These are phyloP conservation scores for Pachyramphus minor DNA, from an alignment of 2,113 vertebrate species.

Conservation along the genomic window DNA sequence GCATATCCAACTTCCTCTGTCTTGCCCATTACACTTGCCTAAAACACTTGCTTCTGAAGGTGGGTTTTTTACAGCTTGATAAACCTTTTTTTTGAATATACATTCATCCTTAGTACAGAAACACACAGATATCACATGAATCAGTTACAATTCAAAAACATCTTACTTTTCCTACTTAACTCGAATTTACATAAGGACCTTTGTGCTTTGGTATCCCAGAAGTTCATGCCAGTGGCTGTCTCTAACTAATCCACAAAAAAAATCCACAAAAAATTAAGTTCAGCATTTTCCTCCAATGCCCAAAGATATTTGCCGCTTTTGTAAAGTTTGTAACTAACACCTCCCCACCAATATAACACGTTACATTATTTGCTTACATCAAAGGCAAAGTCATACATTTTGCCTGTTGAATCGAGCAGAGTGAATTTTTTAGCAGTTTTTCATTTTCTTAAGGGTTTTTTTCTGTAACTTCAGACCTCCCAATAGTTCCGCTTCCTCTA, in stretches of 20 bases:
- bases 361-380: not conserved
- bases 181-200: not conserved
- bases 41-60: not conserved
- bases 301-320: not conserved
- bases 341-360: fast-evolving
- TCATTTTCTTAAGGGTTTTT: not conserved
- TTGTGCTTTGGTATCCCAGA: not conserved
- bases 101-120: not conserved
- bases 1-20: not conserved
- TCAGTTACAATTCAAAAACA: not conserved
- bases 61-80: fast-evolving
- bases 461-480: not conserved
- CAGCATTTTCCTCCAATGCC: not conserved
- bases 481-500: not conserved
- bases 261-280: not conserved
- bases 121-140: fast-evolving
- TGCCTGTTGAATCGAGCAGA: not conserved
- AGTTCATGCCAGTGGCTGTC: not conserved
- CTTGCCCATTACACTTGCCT: not conserved
- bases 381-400: not conserved
- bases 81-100: not conserved
- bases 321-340: not conserved
- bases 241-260: not conserved
- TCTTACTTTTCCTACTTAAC: not conserved
- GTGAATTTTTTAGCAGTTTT: not conserved